Percentiles rank a stretch among this genome's conserved stretches.
These are phyloP conservation scores for Corythornis cristatus DNA, from an alignment of 2,113 vertebrate genomes.

Conservation along the genomic window DNA sequence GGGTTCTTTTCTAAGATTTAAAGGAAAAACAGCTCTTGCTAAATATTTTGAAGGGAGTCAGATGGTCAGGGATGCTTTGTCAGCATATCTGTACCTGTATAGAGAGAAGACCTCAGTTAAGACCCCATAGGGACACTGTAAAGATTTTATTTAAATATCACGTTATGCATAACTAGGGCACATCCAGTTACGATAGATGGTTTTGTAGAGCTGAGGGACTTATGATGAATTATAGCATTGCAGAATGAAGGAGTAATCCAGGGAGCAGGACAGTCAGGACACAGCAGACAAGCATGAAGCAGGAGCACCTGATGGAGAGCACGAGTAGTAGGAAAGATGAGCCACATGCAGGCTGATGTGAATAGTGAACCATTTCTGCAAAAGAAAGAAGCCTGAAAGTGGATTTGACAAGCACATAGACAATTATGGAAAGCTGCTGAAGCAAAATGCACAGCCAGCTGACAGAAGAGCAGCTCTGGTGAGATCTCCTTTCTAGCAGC, in stretches of 20 bases:
- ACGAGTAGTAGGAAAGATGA: not conserved
- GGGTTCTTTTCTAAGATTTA: not conserved
- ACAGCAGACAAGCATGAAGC: not conserved
- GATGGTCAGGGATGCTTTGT: not conserved
- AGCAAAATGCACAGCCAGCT: not conserved
- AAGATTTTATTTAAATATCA: not conserved
- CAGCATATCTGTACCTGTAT: not conserved
- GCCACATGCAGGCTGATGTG: not conserved
- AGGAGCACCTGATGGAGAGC: not conserved
- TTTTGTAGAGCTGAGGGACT: not conserved
- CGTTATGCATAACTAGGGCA: not conserved
- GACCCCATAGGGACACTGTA: not conserved
- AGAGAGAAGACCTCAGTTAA: not conserved
- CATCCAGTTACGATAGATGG: fast-evolving
- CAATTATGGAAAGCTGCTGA: not conserved
- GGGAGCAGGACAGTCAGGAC: not conserved
- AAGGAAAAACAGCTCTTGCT: not conserved
- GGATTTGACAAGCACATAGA: not conserved
- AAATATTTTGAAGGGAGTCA: not conserved
- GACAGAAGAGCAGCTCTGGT: not conserved
- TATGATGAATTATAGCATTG: fast-evolving
- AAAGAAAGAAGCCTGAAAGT: not conserved
- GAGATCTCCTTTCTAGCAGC: not conserved
- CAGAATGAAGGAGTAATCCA: not conserved
- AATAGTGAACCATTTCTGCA: not conserved